Evolutionary conservation across 2,113 vertebrate species (phyloP), one percentile per base, ranked within the genome.

Genomic region (Gopherus flavomarginatus): DNA sequence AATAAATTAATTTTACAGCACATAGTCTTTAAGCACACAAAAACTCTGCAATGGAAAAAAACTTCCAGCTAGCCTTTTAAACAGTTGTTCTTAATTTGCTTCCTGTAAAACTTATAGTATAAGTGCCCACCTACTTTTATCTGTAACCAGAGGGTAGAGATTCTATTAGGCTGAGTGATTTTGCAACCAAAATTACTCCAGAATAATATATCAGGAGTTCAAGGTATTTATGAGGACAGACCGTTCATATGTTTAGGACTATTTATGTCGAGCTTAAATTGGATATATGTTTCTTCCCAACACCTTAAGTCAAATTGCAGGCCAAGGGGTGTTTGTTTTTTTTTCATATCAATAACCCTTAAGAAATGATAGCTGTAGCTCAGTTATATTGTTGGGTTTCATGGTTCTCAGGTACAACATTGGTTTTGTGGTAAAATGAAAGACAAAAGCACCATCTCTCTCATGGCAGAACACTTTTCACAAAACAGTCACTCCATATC

Each of bases 1-100:
- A 59, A 57, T 53, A 95, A n/a, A 97, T 86, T 42, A 96, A 88
- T 85, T 95, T 80, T 95, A 88, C 8, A 80, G 50, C 29, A 26
- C 9, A 2, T 14, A 19, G 35, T 62, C 83, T 95, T 78, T 62
- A 88, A 84, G 52, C 57, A 62, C 1, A 42, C 2, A 5, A 87
- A 53, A 87, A 53, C 6, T 50, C 27, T 1, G 0, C 19, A 13
- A 0, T 11, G 56, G 14, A 85, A 56, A 47, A 91, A 91, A 12
- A 49, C 26, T 21, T 35, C 59, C 52, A 21, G 80, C 12, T 83
- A 8, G 53, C 65, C 38, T 29, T 57, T n/a, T 29, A 57, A 91
- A 29, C 12, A 88, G 56, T n/a, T 77, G 53, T 78, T 22, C 16
- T 91, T 87, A 87, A 29, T 78, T 42, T 44, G 31, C n/a, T n/a